phyloP scores from a whole-genome alignment of 2,113 vertebrate species.

The Cygnus buccinator region DNA sequence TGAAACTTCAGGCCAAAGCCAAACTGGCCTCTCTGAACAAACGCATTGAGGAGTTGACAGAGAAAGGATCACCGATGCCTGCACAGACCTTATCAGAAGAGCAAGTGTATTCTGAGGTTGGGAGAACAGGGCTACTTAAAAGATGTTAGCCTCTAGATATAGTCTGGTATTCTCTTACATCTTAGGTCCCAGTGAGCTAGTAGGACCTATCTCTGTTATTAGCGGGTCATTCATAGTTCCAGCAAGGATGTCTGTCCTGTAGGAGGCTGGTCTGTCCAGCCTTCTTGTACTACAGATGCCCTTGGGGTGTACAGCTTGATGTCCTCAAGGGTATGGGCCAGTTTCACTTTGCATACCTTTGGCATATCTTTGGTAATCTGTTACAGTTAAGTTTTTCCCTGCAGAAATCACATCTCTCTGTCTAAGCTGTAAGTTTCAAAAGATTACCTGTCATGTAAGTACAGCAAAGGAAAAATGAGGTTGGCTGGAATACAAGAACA shows the following conservation, averaged over 20 bases:
- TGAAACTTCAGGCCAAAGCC: constrained; percentile 94
- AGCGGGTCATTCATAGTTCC: background rate
- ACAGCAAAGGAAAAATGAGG: background rate
- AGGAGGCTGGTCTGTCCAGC: background rate
- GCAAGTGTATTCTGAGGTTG: constrained; percentile 43
- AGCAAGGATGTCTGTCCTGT: background rate
- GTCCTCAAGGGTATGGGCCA: background rate
- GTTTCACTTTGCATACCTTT: background rate
- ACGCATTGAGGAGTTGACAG: constrained; percentile 87
- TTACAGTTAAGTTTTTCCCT: background rate
- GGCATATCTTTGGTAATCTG: background rate
- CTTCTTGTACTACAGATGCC: background rate
- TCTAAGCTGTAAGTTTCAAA: background rate
- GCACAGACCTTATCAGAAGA: background rate
- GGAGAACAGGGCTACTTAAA: background rate
- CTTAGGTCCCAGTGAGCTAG: background rate
- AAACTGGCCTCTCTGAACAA: constrained; percentile 88
- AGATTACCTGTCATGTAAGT: background rate
- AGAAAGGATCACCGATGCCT: constrained; percentile 57
- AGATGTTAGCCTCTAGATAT: background rate
- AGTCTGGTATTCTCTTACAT: background rate
- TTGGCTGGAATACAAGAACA: background rate
- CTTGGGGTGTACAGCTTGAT: background rate
- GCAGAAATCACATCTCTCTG: background rate
- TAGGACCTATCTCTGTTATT: background rate